Percentiles rank a stretch among this genome's conserved stretches.
phyloP scores from a whole-genome alignment of 2,113 vertebrate species.

The Gallinago jamesoni region DNA sequence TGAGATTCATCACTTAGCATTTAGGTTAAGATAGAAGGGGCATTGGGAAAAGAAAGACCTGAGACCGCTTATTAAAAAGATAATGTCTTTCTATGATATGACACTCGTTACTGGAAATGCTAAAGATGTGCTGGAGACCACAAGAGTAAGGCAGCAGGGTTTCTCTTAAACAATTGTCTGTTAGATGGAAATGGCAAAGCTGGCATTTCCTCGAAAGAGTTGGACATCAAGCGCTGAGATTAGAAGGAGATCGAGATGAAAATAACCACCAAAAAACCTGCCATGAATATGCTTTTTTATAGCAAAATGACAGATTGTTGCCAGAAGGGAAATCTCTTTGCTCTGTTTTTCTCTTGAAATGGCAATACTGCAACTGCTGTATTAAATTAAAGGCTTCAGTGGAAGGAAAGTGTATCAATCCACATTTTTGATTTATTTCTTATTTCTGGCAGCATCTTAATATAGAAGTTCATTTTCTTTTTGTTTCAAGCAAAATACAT shows the following conservation, averaged over 20 bases:
- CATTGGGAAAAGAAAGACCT: not conserved
- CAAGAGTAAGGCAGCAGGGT: not conserved
- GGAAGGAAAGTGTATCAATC: not conserved
- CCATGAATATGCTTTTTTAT: not conserved
- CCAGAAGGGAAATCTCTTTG: not conserved
- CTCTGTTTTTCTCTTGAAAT: slow-evolving; percentile 13
- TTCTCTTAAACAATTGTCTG: not conserved
- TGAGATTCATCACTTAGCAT: not conserved
- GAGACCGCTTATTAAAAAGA: not conserved
- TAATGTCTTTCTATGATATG: not conserved
- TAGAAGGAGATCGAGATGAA: not conserved
- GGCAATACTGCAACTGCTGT: not conserved
- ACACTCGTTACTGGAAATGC: not conserved
- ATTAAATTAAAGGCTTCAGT: not conserved
- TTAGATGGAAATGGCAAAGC: not conserved
- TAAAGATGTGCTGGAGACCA: not conserved
- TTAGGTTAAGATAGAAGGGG: not conserved
- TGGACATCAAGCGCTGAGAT: not conserved
- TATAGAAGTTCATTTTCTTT: not conserved
- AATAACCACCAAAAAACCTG: not conserved
- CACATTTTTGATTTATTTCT: not conserved
- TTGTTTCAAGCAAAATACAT: not conserved
- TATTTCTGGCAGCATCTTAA: not conserved
- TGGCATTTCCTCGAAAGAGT: not conserved
- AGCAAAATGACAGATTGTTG: not conserved